Evolutionary conservation across 2,797 vertebrate species (phyloP).

Genomic region (Chelon labrosus): DNA sequence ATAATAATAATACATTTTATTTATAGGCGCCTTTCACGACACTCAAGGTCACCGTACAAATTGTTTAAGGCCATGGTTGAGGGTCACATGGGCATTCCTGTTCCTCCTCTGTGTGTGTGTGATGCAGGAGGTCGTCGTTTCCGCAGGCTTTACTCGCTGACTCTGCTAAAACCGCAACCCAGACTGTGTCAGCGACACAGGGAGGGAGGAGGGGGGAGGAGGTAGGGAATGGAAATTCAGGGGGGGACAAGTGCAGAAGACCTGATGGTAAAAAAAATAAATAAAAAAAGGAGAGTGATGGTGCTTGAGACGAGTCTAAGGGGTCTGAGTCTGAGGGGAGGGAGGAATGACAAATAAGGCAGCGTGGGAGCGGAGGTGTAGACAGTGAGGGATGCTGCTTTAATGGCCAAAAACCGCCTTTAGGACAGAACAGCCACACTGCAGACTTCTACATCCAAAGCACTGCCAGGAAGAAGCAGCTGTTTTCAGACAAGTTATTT

Average conservation of each 20-base stretch:
- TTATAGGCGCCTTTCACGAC: too few relatives aligned
- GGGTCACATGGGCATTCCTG: background rate
- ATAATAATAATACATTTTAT: too few relatives aligned
- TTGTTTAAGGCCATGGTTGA: background rate
- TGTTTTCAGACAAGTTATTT: too few relatives aligned
- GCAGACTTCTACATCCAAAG: background rate
- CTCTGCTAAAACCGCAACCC: conserved; percentile 22
- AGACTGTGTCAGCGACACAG: conserved; percentile 21
- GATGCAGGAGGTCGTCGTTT: background rate
- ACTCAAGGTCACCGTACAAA: too few relatives aligned
- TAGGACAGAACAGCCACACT: background rate
- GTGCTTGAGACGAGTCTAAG: background rate
- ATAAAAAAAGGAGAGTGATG: background rate
- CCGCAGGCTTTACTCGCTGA: conserved; percentile 42
- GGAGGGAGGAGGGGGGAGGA: background rate
- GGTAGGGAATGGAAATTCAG: background rate
- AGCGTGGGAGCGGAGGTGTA: background rate
- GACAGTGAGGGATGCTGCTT: conserved; percentile 1
- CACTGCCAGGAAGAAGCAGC: background rate
- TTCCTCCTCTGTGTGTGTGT: background rate
- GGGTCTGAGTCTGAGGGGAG: background rate
- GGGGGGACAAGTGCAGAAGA: background rate
- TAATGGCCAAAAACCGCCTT: conserved; percentile 5
- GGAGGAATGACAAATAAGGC: conserved; percentile 3
- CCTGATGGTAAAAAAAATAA: too few relatives aligned